Base-by-base conservation (phyloP, 2,113 vertebrate genomes). In the Sminthopsis crassicaudata region DNA sequence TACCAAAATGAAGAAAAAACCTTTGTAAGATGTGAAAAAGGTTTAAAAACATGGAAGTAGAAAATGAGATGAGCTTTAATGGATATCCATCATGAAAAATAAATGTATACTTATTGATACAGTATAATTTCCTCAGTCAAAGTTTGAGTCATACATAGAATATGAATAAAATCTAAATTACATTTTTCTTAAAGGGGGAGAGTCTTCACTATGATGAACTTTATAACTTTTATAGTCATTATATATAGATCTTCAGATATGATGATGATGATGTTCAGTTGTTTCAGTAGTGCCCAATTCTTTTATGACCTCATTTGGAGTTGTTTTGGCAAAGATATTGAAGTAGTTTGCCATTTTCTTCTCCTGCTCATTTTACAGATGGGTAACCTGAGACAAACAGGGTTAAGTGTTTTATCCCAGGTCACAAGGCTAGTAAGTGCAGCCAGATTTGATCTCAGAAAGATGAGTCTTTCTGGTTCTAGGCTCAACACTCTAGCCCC, bases 1-100 rank as follows among this genome's bases (percentile, higher is more conserved):
- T 98, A 99, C 95, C 98, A 98, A 8, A 98, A 97, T 2, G 98
- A 99, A 93, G 99, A 99, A 96, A 99, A 99, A 98, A 98, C 97
- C 30, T 99, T 99, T 95, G 99, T 99, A 94, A 99, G 98, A 93
- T 99, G 99, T 94, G 96, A 99, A 93, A 94, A 97, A 48, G 97
- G 46, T 10, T 84, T 97, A 46, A 98, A 92, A 96, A 97, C 4
- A 30, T 3, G 90, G 92, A 98, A 92, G 42, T 92, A 46, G 96
- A 98, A 97, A 90, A 96, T 89, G 27, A 91, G 90, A 96, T 97
- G 91, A 98, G 50, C 76, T 94, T 48, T 90, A 46, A 46, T 26
- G 51, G 92, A 95, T 94, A 91, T 42, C 24, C 27, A 1, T 0
- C 7, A 25, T 55, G 42, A 60, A 90, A 60, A 96, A 96, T 50